Evolutionary conservation across 1,140 invertebrate genomes (phyloP).

Genomic region (Goniozus legneri): DNA sequence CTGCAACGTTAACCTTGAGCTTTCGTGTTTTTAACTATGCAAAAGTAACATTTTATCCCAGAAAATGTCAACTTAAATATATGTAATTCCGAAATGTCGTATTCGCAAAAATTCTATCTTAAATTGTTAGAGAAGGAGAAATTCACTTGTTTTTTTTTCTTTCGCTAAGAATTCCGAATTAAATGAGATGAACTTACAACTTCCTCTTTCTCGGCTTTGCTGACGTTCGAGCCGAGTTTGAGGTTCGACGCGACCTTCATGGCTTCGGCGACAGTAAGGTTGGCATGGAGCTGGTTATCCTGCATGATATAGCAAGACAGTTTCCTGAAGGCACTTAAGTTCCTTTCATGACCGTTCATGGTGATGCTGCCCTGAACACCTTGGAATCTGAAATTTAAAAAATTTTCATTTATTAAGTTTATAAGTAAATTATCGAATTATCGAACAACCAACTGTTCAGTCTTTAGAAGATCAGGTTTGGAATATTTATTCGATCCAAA

Average conservation of each 20-base stretch:
- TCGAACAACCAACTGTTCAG: too few species aligned
- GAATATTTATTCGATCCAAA: too few species aligned
- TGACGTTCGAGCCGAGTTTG: slow-evolving; percentile 75
- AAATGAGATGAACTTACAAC: slow-evolving; percentile 63
- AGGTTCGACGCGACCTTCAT: slow-evolving; percentile 90
- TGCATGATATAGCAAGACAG: slow-evolving; percentile 97
- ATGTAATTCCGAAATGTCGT: too few species aligned
- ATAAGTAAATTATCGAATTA: too few species aligned
- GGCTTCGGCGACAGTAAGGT: slow-evolving; percentile 89
- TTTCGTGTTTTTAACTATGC: too few species aligned
- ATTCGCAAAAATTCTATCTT: not conserved
- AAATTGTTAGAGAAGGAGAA: slow-evolving; percentile 4
- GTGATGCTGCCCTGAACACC: slow-evolving; percentile 77
- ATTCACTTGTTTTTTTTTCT: too few species aligned
- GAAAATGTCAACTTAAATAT: too few species aligned
- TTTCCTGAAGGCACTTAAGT: slow-evolving; percentile 87
- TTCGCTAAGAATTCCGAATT: too few species aligned
- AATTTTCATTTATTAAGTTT: not conserved
- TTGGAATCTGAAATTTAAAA: slow-evolving; percentile 60
- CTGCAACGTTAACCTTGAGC: too few species aligned
- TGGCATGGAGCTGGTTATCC: slow-evolving; percentile 91
- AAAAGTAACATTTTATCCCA: too few species aligned
- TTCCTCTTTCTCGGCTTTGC: slow-evolving; percentile 70
- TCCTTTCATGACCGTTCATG: slow-evolving; percentile 83
- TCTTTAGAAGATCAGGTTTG: too few species aligned